Conservation (phyloP, 2,113 vertebrate species). For the Malaclemys terrapin region DNA sequence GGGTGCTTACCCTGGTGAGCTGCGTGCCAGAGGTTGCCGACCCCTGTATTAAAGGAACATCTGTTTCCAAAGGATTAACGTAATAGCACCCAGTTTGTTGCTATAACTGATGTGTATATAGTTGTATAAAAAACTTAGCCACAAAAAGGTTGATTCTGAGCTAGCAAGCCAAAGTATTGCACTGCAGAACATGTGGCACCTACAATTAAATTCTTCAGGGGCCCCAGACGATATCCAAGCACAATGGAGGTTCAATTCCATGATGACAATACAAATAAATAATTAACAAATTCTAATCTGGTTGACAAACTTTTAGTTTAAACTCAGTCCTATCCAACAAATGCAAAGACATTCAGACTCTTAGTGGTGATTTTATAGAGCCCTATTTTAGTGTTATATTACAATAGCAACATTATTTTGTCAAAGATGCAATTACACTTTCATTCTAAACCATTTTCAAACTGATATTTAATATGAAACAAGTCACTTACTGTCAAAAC, state of each 20-base stretch:
- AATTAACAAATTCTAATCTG: background rate
- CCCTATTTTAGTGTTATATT: fast-evolving
- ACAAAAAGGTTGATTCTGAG: background rate
- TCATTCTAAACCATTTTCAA: background rate
- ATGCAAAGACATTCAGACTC: background rate
- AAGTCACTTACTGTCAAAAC: background rate
- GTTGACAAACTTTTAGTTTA: background rate
- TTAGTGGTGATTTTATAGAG: background rate
- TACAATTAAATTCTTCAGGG: background rate
- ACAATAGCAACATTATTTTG: background rate
- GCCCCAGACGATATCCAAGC: too few species aligned
- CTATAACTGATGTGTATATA: background rate
- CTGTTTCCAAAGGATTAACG: background rate
- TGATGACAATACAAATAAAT: background rate
- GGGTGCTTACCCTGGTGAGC: too few species aligned
- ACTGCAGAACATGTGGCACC: background rate
- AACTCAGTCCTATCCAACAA: background rate
- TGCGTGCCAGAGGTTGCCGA: too few species aligned
- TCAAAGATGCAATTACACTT: background rate
- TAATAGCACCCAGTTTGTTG: background rate
- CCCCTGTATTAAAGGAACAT: background rate
- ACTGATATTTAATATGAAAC: background rate
- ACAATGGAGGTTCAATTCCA: background rate
- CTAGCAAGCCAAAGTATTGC: background rate
- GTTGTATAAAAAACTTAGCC: background rate